phyloP scores from a whole-genome alignment of 2,888 invertebrate species.

The Linyphia triangularis region DNA sequence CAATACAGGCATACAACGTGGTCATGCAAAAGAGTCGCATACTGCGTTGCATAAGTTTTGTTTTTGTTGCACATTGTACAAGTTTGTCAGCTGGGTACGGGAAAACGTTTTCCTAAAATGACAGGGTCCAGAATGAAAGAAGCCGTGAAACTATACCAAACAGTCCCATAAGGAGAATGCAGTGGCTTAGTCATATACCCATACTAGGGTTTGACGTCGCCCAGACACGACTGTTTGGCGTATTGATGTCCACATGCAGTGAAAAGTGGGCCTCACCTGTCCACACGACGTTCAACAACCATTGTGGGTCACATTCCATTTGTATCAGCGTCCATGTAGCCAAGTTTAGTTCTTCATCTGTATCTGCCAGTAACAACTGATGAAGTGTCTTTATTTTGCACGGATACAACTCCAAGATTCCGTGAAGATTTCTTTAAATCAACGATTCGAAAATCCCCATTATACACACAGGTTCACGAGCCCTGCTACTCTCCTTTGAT shows the following conservation, averaged over 20 bases:
- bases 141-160: neutral
- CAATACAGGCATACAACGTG: neutral
- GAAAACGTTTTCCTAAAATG: neutral
- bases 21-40: neutral
- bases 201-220: neutral
- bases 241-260: neutral
- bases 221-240: neutral
- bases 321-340: neutral
- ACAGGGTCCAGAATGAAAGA: neutral
- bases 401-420: neutral
- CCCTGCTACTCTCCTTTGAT: neutral
- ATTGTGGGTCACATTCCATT: neutral
- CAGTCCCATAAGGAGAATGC: constrained; percentile 12
- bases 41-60: neutral
- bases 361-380: neutral
- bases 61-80: no score
- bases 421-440: neutral
- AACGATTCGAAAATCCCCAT: neutral
- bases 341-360: neutral
- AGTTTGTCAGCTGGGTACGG: neutral
- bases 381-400: constrained; percentile 8
- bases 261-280: constrained; percentile 2
- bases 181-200: neutral
- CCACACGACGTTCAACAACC: neutral
- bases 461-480: neutral